A percentile compares a stretch with the other conserved stretches of the same genome.
Evolutionary conservation across 1,140 invertebrate species (phyloP).

Genomic region (honey bee (Apis mellifera)): Amel_HAv3.1 CM009945.2:5159501-5160000

Average conservation of each 20-base stretch:
- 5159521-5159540: not conserved
- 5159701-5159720: not conserved
- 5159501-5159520: not conserved
- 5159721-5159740: too few species aligned
- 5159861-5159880: not conserved
- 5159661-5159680: not conserved
- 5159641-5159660: not conserved
- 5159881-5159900: constrained; percentile 7
- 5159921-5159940: not conserved
- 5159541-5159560: not conserved
- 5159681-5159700: not conserved
- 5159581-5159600: not conserved
- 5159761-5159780: not conserved
- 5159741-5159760: too few species aligned
- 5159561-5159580: not conserved
- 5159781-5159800: not conserved
- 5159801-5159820: not conserved
- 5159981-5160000: constrained; percentile 7
- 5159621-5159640: not conserved
- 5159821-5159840: constrained; percentile 1
- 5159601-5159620: not conserved
- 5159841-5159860: constrained; percentile 29
- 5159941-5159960: not conserved
- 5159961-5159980: not conserved
- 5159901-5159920: constrained; percentile 44